Evolutionary conservation across 1,140 invertebrate species (phyloP), one percentile per base, ranked within the genome.

Genomic region (Zaprionus vittiger): DNA sequence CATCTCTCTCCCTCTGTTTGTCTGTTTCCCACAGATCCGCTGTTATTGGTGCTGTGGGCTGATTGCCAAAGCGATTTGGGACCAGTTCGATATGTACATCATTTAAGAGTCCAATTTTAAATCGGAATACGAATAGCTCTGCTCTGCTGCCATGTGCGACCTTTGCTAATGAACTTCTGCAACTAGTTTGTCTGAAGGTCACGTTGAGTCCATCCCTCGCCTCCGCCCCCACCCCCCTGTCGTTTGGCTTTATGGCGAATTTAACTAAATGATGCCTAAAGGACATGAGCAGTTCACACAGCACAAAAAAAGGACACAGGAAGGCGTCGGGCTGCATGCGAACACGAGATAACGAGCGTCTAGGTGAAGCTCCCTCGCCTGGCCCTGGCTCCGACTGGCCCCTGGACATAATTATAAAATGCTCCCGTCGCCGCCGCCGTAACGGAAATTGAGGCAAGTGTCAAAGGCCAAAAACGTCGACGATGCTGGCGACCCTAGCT

Each of bases 381-480:
- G 9, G 9, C 63, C 14, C 55, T 7, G 24, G 1, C 17, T 4
- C 55, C n/a, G 37, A 22, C 38, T 31, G 22, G n/a, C 26, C 64
- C 20, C 26, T 56, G 54, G 54, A 56, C 54, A 26, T 80, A 86
- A 87, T 86, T 86, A 86, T 83, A 55, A 77, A 83, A 54, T 66
- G 64, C 69, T 77, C 24, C 41, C n/a, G 37, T 38, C 22, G 59
- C 17, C 41, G 14, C n/a, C 41, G 41, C n/a, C 41, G n/a, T 15
- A 74, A 64, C 83, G 83, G 83, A 86, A 86, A 87, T 86, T 86
- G 73, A 73, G 80, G 66, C 72, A 64, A 70, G 65, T 71, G 65
- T 75, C 79, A 76, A 79, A 68, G 65, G 41, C 37, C 64, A 66
- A 74, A 55, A 55, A 56, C 2, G 62, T 12, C 62, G 11, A 47